A percentile compares a stretch with the other conserved stretches of the same genome.
phyloP scores from a whole-genome alignment of 2,797 vertebrate species.

The Spea hammondii region DNA sequence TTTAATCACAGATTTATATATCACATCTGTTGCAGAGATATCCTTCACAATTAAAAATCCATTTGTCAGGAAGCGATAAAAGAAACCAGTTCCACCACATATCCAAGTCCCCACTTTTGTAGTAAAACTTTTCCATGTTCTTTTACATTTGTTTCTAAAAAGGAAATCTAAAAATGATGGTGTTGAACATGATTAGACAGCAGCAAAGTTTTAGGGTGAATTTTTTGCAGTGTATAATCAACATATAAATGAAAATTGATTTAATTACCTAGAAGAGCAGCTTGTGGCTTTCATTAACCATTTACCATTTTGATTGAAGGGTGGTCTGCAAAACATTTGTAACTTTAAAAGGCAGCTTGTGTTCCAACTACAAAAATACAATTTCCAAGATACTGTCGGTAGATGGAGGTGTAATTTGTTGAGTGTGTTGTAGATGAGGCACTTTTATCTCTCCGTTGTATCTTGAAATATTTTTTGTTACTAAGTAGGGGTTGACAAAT shows the following conservation, averaged over 20 bases:
- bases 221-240: conserved; percentile 28
- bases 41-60: no score
- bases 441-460: conserved; percentile 22
- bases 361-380: conserved; percentile 33
- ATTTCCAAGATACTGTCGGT: conserved; percentile 18
- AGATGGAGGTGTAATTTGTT: conserved; percentile 28
- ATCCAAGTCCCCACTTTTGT: neutral
- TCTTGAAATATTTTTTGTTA: neutral
- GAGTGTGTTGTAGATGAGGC: conserved; percentile 7
- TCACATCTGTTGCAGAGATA: no score
- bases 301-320: neutral
- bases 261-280: conserved; percentile 17
- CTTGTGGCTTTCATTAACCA: conserved; percentile 15
- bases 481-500: no score
- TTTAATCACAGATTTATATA: no score
- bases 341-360: conserved; percentile 9
- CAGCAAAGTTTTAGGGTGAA: conserved; percentile 6
- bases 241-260: conserved; percentile 31
- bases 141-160: neutral
- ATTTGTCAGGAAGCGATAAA: no score
- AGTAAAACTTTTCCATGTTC: conserved; percentile 13
- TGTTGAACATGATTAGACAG: conserved; percentile 29
- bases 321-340: neutral
- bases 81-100: neutral
- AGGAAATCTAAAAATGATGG: conserved; percentile 13